Percentiles rank a stretch among this genome's conserved stretches.
phyloP scores from a whole-genome alignment of 1,140 invertebrate genomes.

The Neomicropteryx cornuta region DNA sequence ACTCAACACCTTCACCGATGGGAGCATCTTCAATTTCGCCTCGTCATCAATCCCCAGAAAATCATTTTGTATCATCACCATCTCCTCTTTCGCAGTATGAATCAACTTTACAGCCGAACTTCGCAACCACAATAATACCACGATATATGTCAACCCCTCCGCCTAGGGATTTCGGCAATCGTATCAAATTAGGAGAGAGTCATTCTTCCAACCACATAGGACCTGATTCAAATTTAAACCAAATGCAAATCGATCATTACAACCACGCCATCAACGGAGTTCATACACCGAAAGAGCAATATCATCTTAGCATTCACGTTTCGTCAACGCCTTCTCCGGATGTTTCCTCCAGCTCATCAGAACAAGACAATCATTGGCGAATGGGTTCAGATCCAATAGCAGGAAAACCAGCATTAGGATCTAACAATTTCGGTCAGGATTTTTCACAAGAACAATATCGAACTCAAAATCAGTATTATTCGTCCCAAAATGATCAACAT shows the following conservation, averaged over 20 bases:
- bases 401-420: no score
- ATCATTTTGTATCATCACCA: slow-evolving; percentile 11
- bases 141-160: no score
- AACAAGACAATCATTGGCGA: no score
- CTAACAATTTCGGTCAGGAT: no score
- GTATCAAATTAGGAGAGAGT: no score
- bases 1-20: slow-evolving; percentile 1
- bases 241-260: slow-evolving; percentile 34
- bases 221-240: no score
- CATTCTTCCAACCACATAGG: no score
- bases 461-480: slow-evolving; percentile 3
- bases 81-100: slow-evolving; percentile 9
- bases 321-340: slow-evolving; percentile 8
- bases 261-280: slow-evolving; percentile 31
- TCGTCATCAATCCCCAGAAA: slow-evolving; percentile 27
- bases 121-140: no score
- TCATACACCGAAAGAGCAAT: slow-evolving; percentile 21
- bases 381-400: no score
- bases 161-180: no score
- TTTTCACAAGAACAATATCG: slow-evolving; percentile 5
- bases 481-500: slow-evolving; percentile 6
- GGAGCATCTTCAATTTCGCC: slow-evolving; percentile 18
- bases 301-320: slow-evolving; percentile 4
- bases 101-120: no score
- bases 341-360: no score